Evolutionary conservation across 2,113 vertebrate genomes (phyloP).

Genomic region (Hippocampus guttulatus): DNA sequence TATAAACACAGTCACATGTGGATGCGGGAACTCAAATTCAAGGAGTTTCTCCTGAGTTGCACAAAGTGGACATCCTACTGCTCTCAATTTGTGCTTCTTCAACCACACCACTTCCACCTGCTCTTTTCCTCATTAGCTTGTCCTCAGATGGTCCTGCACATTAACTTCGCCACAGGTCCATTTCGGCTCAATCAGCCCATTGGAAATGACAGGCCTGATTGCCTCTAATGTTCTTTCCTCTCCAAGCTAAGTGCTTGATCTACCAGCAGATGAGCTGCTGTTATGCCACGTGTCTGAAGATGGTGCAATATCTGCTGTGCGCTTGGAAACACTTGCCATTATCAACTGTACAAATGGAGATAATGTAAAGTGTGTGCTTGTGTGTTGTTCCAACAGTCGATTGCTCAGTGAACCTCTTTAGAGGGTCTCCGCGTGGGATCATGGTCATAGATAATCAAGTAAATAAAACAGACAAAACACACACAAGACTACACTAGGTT

Average conservation of each 20-base stretch:
- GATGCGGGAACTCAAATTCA: conserved; percentile 2
- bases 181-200: conserved; percentile 46
- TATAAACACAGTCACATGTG: background rate
- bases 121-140: conserved; percentile 34
- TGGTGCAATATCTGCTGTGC: conserved; percentile 25
- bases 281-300: conserved; percentile 13
- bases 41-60: conserved; percentile 8
- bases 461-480: background rate
- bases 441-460: background rate
- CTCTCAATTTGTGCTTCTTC: conserved; percentile 4
- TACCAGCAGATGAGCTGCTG: conserved; percentile 27
- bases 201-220: conserved; percentile 54
- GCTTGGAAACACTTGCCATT: conserved; percentile 52
- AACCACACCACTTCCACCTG: conserved; percentile 56
- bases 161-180: conserved; percentile 50
- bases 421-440: background rate
- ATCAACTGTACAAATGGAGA: conserved; percentile 46
- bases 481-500: too few species aligned
- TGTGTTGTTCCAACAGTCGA: background rate
- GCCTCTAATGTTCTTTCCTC: conserved; percentile 53
- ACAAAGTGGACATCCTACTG: conserved; percentile 24
- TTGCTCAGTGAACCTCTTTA: conserved; percentile 2
- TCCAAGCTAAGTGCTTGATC: conserved; percentile 55
- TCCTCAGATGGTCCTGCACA: conserved; percentile 39
- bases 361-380: conserved; percentile 3